phyloP scores from a whole-genome alignment of 53 echinoderm and acorn worm genomes.

The Astropecten irregularis region DNA sequence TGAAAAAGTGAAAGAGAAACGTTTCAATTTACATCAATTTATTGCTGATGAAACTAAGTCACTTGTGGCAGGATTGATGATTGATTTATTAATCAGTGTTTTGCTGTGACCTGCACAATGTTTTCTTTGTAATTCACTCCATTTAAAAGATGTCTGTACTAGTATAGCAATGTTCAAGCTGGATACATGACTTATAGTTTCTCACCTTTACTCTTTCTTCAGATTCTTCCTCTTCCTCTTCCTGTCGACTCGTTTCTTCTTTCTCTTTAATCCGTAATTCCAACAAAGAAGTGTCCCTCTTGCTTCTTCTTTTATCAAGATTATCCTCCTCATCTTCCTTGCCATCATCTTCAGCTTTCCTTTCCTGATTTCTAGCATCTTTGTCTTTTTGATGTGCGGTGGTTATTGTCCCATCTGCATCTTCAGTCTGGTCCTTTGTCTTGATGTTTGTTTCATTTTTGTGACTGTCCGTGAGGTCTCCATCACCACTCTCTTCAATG shows the following conservation, averaged over 20 bases:
- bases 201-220: slow-evolving; percentile 38
- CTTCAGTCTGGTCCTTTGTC: neutral
- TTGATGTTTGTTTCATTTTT: neutral
- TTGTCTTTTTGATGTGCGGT: neutral
- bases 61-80: too few relatives aligned
- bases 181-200: too few relatives aligned
- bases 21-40: too few relatives aligned
- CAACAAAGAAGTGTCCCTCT: neutral
- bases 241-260: neutral
- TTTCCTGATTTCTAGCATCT: neutral
- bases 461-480: neutral
- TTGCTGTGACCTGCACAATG: too few relatives aligned
- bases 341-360: neutral
- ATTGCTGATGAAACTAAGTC: too few relatives aligned
- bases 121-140: too few relatives aligned
- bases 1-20: too few relatives aligned
- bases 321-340: neutral
- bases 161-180: too few relatives aligned
- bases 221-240: slow-evolving; percentile 3
- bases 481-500: slow-evolving; percentile 12
- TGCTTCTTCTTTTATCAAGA: slow-evolving; percentile 2
- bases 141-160: too few relatives aligned
- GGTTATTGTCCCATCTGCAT: neutral
- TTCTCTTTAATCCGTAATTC: slow-evolving; percentile 41
- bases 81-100: too few relatives aligned